Evolutionary conservation across 1,140 invertebrate genomes (phyloP).

Genomic region (Drosophila cardini): DNA sequence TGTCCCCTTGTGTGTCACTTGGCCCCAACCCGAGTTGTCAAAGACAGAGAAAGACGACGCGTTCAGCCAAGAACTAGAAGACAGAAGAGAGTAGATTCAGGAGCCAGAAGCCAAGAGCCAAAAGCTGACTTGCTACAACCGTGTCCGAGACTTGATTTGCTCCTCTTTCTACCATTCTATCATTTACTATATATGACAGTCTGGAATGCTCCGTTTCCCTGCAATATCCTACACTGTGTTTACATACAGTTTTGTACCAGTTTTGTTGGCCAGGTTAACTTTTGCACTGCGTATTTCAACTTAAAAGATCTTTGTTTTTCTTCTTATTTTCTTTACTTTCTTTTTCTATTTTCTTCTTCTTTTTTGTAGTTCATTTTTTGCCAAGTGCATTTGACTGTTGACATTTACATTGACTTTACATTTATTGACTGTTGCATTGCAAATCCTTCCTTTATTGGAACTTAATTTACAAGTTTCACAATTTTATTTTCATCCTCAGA

Average conservation of each 20-base stretch:
- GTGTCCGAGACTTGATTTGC: conserved; percentile 13
- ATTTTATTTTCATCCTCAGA: conserved; percentile 47
- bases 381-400: conserved; percentile 67
- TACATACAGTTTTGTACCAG: conserved; percentile 69
- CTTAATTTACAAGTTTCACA: background rate
- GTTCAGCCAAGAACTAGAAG: conserved; percentile 31
- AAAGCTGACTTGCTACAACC: conserved; percentile 58
- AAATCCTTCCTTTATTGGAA: conserved; percentile 2
- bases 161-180: background rate
- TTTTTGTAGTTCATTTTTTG: conserved; percentile 19
- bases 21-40: conserved; percentile 34
- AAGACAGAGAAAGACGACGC: conserved; percentile 49
- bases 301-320: conserved; percentile 35
- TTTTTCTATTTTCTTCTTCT: conserved; percentile 21
- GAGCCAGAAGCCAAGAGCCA: conserved; percentile 21
- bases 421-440: conserved; percentile 32
- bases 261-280: conserved; percentile 64
- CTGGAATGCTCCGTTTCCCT: background rate
- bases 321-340: conserved; percentile 27
- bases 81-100: background rate
- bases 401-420: conserved; percentile 63
- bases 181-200: background rate
- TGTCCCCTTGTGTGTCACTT: conserved; percentile 60
- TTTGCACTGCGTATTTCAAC: conserved; percentile 29
- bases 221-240: conserved; percentile 43